Evolutionary conservation across 64 coral and sea anemone genomes (phyloP).

Genomic region (Pocillopora verrucosa): DNA sequence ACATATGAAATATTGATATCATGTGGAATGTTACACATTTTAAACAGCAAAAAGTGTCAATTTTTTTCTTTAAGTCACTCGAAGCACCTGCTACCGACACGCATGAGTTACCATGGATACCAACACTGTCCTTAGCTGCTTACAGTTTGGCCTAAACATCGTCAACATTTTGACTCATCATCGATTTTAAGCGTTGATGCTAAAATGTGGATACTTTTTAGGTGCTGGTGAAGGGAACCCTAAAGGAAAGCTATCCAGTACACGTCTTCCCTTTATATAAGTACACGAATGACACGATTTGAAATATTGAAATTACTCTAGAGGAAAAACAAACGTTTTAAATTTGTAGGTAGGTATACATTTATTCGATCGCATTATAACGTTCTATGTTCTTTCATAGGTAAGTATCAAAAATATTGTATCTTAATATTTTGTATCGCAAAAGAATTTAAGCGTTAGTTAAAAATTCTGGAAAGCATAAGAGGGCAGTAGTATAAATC

Average conservation of each 20-base stretch:
- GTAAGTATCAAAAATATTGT: too few species aligned
- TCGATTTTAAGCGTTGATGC: not conserved
- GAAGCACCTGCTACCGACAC: conserved; percentile 6
- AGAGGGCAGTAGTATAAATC: not conserved
- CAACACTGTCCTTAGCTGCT: not conserved
- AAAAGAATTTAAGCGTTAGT: too few species aligned
- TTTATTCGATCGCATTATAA: not conserved
- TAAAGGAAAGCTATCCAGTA: not conserved
- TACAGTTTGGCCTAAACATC: not conserved
- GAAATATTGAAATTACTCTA: not conserved
- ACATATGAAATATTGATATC: not conserved
- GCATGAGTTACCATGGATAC: conserved; percentile 15
- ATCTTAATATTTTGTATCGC: too few species aligned
- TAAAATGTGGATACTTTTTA: not conserved
- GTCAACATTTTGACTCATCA: not conserved
- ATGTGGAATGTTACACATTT: not conserved
- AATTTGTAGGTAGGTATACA: not conserved
- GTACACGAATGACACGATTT: not conserved
- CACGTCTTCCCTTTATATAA: not conserved
- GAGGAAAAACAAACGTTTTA: not conserved
- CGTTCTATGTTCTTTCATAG: not conserved
- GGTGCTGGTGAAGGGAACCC: too few species aligned
- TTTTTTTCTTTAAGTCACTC: not conserved
- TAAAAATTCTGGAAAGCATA: not conserved
- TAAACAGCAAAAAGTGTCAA: not conserved